Conservation (phyloP, 1,140 invertebrate genomes). For the Panagrolaimus sp. region DNA sequence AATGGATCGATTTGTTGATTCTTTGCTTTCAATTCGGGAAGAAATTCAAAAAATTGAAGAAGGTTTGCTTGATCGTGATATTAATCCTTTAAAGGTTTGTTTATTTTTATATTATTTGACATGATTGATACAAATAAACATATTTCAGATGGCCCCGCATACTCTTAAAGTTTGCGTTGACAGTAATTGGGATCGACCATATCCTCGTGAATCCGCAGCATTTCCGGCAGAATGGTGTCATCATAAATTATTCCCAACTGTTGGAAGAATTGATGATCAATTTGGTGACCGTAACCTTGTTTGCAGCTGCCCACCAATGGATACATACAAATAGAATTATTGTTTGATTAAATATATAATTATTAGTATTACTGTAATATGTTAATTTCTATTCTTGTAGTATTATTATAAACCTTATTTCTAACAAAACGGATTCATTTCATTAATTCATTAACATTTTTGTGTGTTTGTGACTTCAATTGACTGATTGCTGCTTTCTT, state of each 20-base stretch:
- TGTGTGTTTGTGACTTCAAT: too few species aligned
- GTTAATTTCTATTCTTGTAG: too few species aligned
- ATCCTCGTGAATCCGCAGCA: slow-evolving; percentile 83
- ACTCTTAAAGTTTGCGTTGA: slow-evolving; percentile 78
- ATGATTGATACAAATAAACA: slow-evolving; percentile 63
- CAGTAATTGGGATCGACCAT: slow-evolving; percentile 83
- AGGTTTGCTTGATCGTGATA: slow-evolving; percentile 74
- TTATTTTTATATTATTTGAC: slow-evolving; percentile 59
- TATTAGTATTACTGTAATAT: slow-evolving; percentile 66
- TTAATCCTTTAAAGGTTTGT: slow-evolving; percentile 77
- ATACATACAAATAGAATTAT: background rate
- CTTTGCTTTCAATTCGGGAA: slow-evolving; percentile 72
- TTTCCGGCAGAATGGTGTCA: slow-evolving; percentile 68
- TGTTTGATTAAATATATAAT: slow-evolving; percentile 52
- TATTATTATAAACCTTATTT: too few species aligned
- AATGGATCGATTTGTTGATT: slow-evolving; percentile 89
- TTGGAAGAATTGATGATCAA: slow-evolving; percentile 90
- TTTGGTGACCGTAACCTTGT: slow-evolving; percentile 96
- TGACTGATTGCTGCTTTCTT: too few species aligned
- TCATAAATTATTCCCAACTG: slow-evolving; percentile 68
- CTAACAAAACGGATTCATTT: too few species aligned
- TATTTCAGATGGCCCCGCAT: slow-evolving; percentile 80
- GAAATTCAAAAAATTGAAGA: slow-evolving; percentile 90
- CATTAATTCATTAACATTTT: too few species aligned
- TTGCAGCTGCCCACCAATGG: slow-evolving; percentile 71